Evolutionary conservation across 2,113 vertebrate species (phyloP).

Genomic region (Fulmarus glacialis): DNA sequence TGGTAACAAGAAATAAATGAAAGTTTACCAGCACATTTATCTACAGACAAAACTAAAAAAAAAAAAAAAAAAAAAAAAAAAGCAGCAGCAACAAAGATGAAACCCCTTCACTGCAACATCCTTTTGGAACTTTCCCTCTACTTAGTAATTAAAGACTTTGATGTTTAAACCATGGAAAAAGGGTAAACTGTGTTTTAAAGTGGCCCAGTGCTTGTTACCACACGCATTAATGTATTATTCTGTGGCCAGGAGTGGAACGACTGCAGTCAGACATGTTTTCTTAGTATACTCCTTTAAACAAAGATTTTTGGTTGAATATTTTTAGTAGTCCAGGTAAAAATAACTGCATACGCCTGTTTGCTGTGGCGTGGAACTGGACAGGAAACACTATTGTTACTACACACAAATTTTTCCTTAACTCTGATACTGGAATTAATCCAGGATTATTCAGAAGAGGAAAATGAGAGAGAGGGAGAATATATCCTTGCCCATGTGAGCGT

Average conservation of each 20-base stretch:
- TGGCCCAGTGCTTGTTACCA: neutral
- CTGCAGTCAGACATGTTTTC: neutral
- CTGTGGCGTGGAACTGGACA: neutral
- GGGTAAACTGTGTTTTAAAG: neutral
- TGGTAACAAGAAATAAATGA: neutral
- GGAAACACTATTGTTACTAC: neutral
- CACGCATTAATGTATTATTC: neutral
- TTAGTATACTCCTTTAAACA: neutral
- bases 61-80: neutral
- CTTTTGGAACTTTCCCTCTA: neutral
- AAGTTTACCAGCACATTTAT: neutral
- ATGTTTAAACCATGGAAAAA: neutral
- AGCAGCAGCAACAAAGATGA: neutral
- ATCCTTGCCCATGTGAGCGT: neutral
- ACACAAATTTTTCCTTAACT: neutral
- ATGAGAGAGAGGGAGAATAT: neutral
- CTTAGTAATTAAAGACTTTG: neutral
- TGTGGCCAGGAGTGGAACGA: neutral
- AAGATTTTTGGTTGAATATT: neutral
- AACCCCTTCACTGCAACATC: neutral
- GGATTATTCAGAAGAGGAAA: neutral
- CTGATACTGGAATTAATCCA: neutral
- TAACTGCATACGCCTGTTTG: neutral
- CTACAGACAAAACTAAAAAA: neutral
- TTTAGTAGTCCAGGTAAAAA: slow-evolving; percentile 10